Conservation (phyloP, 2,888 invertebrate genomes). For the Sericinus montela region DNA sequence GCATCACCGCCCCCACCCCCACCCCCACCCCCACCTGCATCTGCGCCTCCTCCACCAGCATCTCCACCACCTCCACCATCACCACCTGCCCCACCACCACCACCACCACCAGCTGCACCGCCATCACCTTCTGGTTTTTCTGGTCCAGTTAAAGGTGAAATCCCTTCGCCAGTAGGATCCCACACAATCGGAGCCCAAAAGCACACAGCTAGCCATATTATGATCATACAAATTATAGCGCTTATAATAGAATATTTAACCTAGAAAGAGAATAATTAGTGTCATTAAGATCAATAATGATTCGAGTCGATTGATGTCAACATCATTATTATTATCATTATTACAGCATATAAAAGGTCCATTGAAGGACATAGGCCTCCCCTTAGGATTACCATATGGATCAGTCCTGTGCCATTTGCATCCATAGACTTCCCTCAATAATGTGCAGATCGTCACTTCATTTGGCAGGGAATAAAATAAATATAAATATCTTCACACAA, state of each 20-base stretch:
- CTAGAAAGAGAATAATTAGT: constrained; percentile 31
- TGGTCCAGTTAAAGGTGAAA: constrained; percentile 11
- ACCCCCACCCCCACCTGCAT: neutral
- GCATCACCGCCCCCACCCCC: neutral
- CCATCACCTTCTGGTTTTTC: neutral
- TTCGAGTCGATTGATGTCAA: no score
- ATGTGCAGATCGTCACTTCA: no score
- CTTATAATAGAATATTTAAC: constrained; percentile 33
- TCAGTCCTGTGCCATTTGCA: no score
- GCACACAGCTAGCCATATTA: constrained; percentile 30
- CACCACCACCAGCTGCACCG: neutral
- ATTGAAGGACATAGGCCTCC: no score
- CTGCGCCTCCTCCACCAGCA: neutral
- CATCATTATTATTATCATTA: no score
- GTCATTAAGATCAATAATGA: no score
- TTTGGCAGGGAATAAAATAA: no score
- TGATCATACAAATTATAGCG: constrained; percentile 33
- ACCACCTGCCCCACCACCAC: neutral
- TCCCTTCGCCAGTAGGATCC: constrained; percentile 25
- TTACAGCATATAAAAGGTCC: no score
- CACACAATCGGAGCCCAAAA: constrained; percentile 33
- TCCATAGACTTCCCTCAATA: no score
- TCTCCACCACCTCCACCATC: neutral
- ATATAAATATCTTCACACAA: no score
- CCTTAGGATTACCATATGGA: no score